phyloP scores from a whole-genome alignment of 2,113 vertebrate species.

The mouse (Mus musculus) region DNA sequence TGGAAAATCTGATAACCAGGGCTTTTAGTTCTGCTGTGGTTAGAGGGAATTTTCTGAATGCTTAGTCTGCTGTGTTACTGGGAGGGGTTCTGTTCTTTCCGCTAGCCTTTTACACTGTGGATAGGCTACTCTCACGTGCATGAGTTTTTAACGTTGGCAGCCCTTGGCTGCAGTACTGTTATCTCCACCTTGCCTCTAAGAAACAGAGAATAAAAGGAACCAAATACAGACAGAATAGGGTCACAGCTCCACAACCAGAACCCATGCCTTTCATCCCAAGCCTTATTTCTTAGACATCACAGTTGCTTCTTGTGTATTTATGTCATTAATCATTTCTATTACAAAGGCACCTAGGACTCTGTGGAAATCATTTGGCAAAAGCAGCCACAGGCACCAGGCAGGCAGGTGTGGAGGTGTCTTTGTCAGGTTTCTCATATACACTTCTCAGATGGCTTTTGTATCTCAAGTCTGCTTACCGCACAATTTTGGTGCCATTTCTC shows the following conservation, averaged over 20 bases:
- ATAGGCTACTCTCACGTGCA: background rate
- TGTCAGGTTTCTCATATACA: background rate
- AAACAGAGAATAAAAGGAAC: background rate
- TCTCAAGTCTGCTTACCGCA: constrained; percentile 90
- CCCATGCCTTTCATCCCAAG: background rate
- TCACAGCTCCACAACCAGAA: background rate
- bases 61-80: background rate
- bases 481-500: constrained; percentile 94
- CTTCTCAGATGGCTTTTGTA: background rate
- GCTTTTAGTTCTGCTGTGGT: constrained; percentile 3
- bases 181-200: background rate
- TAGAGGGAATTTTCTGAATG: background rate
- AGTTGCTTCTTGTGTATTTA: background rate
- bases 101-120: background rate
- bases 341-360: background rate
- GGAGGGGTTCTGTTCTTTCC: background rate
- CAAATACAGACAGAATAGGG: background rate
- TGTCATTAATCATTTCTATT: background rate
- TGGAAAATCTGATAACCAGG: background rate
- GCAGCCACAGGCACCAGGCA: background rate
- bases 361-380: background rate
- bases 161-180: background rate
- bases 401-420: background rate
- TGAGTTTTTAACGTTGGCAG: background rate
- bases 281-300: background rate